Evolutionary conservation across 2,888 invertebrate genomes (phyloP), one percentile per base, ranked within the genome.

Genomic region (Serripes groenlandicus): DNA sequence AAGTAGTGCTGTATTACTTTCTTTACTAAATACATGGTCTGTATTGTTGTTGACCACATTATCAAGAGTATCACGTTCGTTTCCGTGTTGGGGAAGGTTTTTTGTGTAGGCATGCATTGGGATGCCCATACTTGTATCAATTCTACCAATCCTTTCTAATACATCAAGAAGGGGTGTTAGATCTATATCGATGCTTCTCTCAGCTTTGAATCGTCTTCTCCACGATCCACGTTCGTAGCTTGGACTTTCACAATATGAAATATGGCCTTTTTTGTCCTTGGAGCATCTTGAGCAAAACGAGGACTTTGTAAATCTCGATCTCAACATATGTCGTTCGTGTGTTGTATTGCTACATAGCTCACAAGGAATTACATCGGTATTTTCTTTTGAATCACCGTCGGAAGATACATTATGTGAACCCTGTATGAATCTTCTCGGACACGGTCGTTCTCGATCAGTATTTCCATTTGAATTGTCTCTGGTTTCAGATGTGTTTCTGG

Each of bases 121-220:
- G 30, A 54, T 69, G 4, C 78, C 78, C 78, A 86, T 83, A 68
- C 83, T 81, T 0, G 86, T 86, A 28, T 86, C 81, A 4, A 86
- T 86, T 5, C 30, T 32, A 71, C 83, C 83, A 32, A 86, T 86
- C 23, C 70, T 62, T 30, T 76, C 60, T 0, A 86, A 64, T 18
- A 86, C 86, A 26, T 86, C 81, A 4, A 86, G 42, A 15, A 86
- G 49, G 4, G 86, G 86, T 34, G 83, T 56, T 11, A 86, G 49
- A 37, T 86, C 86, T 5, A 86, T 81, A 18, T 86, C 86, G 15
- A 26, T 75, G 32, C 66, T 78, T 71, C 75, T 64, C n/a, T 78
- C 78, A 11, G 60, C 82, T 52, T 28, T 71, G 28, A 77, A 78
- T 23, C 80, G 77, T 70, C 75, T 80, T 28, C 73, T 66, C 85